Percentiles rank a stretch among this genome's conserved stretches.
These are phyloP conservation scores for Aphaenogaster floridana DNA, from an alignment of 1,140 invertebrate species.

Conservation along the genomic window DNA sequence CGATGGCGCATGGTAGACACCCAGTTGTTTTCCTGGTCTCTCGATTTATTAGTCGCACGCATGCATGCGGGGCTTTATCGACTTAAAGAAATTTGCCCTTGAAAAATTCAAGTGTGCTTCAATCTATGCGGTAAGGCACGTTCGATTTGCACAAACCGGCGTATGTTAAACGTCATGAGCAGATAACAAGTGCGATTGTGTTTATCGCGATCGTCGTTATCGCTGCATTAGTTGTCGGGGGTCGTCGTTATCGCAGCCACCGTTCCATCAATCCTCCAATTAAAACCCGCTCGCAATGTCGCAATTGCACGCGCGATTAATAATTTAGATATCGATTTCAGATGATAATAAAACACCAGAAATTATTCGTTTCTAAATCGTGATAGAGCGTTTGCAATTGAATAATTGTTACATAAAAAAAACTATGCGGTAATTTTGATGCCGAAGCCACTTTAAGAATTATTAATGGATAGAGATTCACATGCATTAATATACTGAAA, in stretches of 20 bases:
- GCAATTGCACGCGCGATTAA: constrained; percentile 9
- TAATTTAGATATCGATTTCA: constrained; percentile 31
- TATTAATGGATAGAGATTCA: background rate
- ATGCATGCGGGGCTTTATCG: background rate
- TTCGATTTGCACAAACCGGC: constrained; percentile 3
- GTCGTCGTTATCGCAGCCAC: constrained; percentile 24
- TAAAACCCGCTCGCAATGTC: background rate
- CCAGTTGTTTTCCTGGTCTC: background rate
- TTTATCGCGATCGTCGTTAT: constrained; percentile 39
- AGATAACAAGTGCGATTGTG: constrained; percentile 38
- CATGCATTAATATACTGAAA: background rate
- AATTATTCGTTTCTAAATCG: background rate
- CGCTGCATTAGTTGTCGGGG: constrained; percentile 33
- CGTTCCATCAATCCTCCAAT: constrained; percentile 31
- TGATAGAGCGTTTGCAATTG: background rate
- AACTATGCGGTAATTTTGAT: background rate
- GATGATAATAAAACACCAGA: background rate
- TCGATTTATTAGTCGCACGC: background rate
- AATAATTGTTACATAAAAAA: background rate
- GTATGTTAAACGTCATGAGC: constrained; percentile 16
- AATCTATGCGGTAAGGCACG: constrained; percentile 25
- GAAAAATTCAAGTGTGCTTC: constrained; percentile 42
- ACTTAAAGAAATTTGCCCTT: constrained; percentile 14
- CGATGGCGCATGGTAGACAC: background rate
- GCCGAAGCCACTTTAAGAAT: background rate